Evolutionary conservation across 2,113 vertebrate genomes (phyloP), one percentile per base, ranked within the genome.

Genomic region (Odobenus rosmarus): DNA sequence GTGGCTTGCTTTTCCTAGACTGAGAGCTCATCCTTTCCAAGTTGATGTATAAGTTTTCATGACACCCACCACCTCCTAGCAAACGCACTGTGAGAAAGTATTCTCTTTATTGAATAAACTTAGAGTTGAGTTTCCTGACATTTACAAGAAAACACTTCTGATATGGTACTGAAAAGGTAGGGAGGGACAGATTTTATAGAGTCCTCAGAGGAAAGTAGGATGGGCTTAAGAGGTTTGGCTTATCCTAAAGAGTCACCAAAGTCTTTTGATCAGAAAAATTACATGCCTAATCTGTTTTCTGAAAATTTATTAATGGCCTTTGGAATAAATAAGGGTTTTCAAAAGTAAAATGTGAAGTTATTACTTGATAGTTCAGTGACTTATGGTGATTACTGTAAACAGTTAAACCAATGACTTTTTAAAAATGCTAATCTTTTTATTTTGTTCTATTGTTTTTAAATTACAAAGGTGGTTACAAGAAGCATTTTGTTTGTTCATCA

Each of bases 401-500:
- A 92, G 67, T 55, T 81, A 93, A 95, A 6, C n/a, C 21, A 74
- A 81, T 19, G 26, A 72, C 18, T 64, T 90, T 77, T 62, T 53
- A 21, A 96, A 94, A 91, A 39, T 87, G 39, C 21, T 77, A 15
- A 76, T 76, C 23, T 67, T 81, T 80, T 90, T 33, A 36, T 82
- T 74, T 82, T 42, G 21, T 90, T 79, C 7, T 82, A n/a, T 64
- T 82, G 14, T 49, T 72, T 74, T 88, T 90, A 76, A 95, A 72
- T 86, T 95, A 57, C 71, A 86, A 69, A 82, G 39, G 26, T 81
- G 23, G 36, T 77, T 89, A 61, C 23, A 71, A 49, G 18, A 61
- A 82, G 23, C 3, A 90, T 62, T 97, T 92, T 93, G 46, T 62
- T 89, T 88, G 72, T 23, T 95, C 72, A 89, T 85, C 53, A 95